Evolutionary conservation across 2,888 invertebrate species (phyloP).

Genomic region (Tupiocoris notatus): DNA sequence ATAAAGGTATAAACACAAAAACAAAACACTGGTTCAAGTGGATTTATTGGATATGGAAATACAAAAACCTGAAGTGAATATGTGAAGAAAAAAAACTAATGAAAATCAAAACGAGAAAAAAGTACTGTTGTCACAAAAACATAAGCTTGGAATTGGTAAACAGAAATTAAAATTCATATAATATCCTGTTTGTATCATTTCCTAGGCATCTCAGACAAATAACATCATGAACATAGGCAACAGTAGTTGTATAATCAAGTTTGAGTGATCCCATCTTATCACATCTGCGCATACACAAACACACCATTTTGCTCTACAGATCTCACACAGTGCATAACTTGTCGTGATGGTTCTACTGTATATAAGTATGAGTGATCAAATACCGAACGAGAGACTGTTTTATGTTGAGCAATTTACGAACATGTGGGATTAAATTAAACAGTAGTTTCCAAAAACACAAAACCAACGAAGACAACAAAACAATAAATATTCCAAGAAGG

Average conservation of each 20-base stretch:
- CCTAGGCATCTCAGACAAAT: slow-evolving; percentile 47
- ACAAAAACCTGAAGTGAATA: slow-evolving; percentile 27
- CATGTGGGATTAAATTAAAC: slow-evolving; percentile 4
- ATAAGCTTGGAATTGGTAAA: background rate
- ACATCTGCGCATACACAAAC: slow-evolving; percentile 44
- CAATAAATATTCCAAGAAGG: background rate
- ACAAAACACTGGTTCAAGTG: slow-evolving; percentile 30
- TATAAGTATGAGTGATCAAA: slow-evolving; percentile 29
- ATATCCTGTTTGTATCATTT: slow-evolving; percentile 23
- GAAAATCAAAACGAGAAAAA: slow-evolving; percentile 14
- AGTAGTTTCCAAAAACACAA: background rate
- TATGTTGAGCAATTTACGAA: slow-evolving; percentile 23
- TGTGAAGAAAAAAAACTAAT: background rate
- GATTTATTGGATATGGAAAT: slow-evolving; percentile 25
- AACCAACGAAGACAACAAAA: slow-evolving; percentile 2
- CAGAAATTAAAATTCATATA: background rate
- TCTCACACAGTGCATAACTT: slow-evolving; percentile 30
- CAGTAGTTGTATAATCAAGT: slow-evolving; percentile 17
- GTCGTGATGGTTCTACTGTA: slow-evolving; percentile 34
- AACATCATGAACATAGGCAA: slow-evolving; percentile 33
- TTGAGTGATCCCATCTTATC: slow-evolving; percentile 41
- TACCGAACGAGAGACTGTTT: slow-evolving; percentile 14
- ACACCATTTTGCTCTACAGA: slow-evolving; percentile 30
- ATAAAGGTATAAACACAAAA: slow-evolving; percentile 29
- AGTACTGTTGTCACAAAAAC: background rate